Base-by-base conservation (phyloP, 2,888 invertebrate genomes). In the Lepidochrysops patricia region DNA sequence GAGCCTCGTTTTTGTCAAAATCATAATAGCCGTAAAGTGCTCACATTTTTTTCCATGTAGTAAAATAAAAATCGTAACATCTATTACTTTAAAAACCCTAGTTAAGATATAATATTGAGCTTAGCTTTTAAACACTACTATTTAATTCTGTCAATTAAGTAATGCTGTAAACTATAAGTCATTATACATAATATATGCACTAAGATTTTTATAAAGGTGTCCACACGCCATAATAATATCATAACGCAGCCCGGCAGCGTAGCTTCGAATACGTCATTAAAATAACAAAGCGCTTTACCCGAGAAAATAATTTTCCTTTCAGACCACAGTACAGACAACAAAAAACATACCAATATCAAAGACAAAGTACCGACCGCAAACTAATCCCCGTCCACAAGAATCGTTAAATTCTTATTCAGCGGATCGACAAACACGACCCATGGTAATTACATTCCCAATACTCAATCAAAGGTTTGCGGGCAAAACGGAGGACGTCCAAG, bases 401-500 rank as follows among this genome's bases (percentile, higher is more conserved):
- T 63, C 59, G 57, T 62, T 62, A 65, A 64, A 63, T 64, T 64
- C 66, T 66, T 67, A 65, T 67, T 65, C 63, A 62, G 61, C 61
- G 63, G 56, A 58, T 56, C 61, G 60, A 62, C 63, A 67, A 64
- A 63, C 63, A 62, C 54, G 60, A 62, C 57, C 60, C 54, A 54
- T 54, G 32, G 54, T 32, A 54, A 54, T 54, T 74, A 79, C 79
- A 79, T 77, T 78, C 73, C 66, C 62, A 66, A 68, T 72, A 70
- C 63, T 70, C 71, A 74, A 73, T 75, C 74, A 73, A 73, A 72
- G 70, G 72, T 67, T 67, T 66, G 65, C 54, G 67, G 70, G 67
- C 74, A 76, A 75, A 75, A 71, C 70, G 68, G 65, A 72, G 73
- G 75, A 72, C 68, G 70, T 67, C 67, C 72, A 72, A 76, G 76